Evolutionary conservation across 35 echinoderm and acorn worm species (phyloP).

Genomic region (Apostichopus japonicus): DNA sequence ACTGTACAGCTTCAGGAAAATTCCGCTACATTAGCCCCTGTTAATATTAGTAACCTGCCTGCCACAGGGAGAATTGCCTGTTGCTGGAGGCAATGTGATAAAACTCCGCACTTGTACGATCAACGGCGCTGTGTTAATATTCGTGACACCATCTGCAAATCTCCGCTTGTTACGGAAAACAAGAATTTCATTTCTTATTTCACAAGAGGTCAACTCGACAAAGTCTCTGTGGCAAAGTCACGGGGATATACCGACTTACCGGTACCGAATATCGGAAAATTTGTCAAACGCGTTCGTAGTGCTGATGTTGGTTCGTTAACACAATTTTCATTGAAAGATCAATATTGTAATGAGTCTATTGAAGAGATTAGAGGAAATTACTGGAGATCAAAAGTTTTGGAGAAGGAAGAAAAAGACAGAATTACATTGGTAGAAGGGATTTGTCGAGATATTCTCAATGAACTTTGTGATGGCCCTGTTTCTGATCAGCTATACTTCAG

Average conservation of each 20-base stretch:
- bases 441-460: constrained; percentile 37
- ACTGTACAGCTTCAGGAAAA: constrained; percentile 24
- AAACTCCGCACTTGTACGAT: not conserved
- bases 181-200: constrained; percentile 56
- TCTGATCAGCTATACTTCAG: constrained; percentile 31
- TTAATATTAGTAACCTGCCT: not conserved
- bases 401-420: constrained; percentile 26
- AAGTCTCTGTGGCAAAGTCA: constrained; percentile 8
- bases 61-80: not conserved
- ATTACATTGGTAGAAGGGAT: constrained; percentile 15
- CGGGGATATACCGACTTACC: constrained; percentile 21
- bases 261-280: constrained; percentile 41
- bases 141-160: constrained; percentile 25
- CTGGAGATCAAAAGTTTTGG: constrained; percentile 23
- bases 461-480: not conserved
- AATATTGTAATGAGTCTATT: constrained; percentile 31
- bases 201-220: not conserved
- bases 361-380: constrained; percentile 20
- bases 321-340: constrained; percentile 40
- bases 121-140: constrained; percentile 42
- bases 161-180: constrained; percentile 16
- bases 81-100: constrained; percentile 40
- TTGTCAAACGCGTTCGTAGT: constrained; percentile 18
- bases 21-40: not conserved
- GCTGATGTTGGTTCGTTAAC: not conserved